A percentile compares a stretch with the other conserved stretches of the same genome.
Conservation (phyloP, 2,113 vertebrate genomes). For the Mirza zaza region DNA sequence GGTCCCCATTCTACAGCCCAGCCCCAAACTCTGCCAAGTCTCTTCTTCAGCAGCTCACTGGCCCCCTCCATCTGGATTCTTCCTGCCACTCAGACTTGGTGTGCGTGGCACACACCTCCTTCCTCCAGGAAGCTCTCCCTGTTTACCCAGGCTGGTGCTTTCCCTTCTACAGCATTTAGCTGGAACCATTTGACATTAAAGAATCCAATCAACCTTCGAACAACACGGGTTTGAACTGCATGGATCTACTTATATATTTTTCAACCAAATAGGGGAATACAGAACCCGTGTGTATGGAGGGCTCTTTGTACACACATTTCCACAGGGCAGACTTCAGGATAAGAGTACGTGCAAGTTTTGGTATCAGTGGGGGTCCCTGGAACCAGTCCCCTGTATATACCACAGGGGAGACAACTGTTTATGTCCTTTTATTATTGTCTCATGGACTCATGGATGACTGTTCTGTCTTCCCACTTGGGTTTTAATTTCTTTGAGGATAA, state of each 20-base stretch:
- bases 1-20: not conserved
- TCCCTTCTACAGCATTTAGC: not conserved
- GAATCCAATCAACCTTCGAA: not conserved
- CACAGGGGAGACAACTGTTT: not conserved
- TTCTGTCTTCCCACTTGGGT: not conserved
- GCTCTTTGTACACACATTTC: not conserved
- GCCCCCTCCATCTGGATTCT: not conserved
- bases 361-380: not conserved
- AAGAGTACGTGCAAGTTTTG: not conserved
- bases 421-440: not conserved
- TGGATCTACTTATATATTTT: not conserved
- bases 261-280: not conserved
- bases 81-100: not conserved
- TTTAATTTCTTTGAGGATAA: slow-evolving; percentile 38
- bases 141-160: not conserved
- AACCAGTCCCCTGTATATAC: not conserved
- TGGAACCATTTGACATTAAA: slow-evolving; percentile 11
- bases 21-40: not conserved
- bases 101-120: too few relatives aligned
- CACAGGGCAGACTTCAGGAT: not conserved
- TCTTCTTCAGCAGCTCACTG: not conserved
- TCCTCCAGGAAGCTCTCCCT: not conserved
- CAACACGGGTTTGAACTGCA: not conserved
- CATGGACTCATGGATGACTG: not conserved
- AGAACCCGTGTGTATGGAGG: not conserved